These are phyloP conservation scores for Muscicapa striata DNA, from an alignment of 2,797 vertebrate species.

Conservation along the genomic window DNA sequence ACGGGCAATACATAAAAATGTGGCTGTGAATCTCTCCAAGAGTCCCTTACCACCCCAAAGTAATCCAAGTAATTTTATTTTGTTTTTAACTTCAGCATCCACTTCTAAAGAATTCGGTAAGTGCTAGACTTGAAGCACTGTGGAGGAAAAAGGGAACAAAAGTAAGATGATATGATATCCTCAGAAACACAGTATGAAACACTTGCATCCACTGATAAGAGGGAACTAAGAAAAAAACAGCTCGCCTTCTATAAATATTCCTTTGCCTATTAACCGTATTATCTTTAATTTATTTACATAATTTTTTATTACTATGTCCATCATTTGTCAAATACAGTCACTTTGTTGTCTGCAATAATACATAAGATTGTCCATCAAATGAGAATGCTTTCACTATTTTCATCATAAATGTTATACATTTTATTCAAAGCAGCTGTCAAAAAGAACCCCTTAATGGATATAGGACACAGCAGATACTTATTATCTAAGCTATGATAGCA, in stretches of 20 bases:
- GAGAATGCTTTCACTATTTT: not conserved
- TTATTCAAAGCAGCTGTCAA: constrained; percentile 29
- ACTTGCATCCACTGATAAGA: not conserved
- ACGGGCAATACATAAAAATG: not conserved
- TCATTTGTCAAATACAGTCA: not conserved
- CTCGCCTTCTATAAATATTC: not conserved
- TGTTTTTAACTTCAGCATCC: not conserved
- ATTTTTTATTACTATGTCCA: not conserved
- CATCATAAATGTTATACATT: not conserved
- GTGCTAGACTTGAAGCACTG: not conserved
- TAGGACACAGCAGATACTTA: not conserved
- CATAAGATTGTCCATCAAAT: not conserved
- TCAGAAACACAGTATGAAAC: not conserved
- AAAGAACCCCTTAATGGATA: not conserved
- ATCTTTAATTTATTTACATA: not conserved
- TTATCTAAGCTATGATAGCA: not conserved
- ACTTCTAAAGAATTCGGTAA: not conserved
- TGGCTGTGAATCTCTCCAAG: not conserved
- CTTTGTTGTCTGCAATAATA: not conserved
- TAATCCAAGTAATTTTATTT: not conserved
- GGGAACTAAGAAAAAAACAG: not conserved
- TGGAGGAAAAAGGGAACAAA: not conserved
- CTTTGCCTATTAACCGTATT: not conserved
- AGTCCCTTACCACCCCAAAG: not conserved
- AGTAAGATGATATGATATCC: not conserved